These are phyloP conservation scores for Callipepla squamata DNA, from an alignment of 2,113 vertebrate genomes.

Conservation along the genomic window DNA sequence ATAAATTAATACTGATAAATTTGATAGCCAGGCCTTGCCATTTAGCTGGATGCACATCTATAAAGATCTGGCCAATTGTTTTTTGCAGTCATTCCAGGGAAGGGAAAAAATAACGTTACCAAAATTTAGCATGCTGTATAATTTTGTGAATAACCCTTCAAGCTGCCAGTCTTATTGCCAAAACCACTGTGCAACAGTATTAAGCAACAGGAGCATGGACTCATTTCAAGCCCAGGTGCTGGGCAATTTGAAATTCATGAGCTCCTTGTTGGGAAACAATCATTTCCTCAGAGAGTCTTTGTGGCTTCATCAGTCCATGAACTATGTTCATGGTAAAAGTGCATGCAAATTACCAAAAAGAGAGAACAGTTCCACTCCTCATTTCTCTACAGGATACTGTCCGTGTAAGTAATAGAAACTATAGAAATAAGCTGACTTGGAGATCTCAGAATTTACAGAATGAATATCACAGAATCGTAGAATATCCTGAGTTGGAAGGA, in stretches of 20 bases:
- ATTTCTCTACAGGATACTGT: constrained; percentile 13
- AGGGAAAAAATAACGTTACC: constrained; percentile 6
- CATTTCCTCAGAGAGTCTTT: constrained; percentile 61
- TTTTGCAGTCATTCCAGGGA: constrained; percentile 43
- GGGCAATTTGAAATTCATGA: constrained; percentile 74
- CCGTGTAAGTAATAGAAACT: neutral
- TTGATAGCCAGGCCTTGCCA: constrained; percentile 6
- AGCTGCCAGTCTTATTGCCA: constrained; percentile 71
- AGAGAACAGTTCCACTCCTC: neutral
- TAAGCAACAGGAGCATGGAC: constrained; percentile 69
- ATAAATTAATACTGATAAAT: constrained; percentile 50
- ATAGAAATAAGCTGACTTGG: neutral
- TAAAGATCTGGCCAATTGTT: constrained; percentile 57
- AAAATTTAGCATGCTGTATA: constrained; percentile 67
- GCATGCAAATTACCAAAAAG: constrained; percentile 38
- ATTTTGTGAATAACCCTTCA: constrained; percentile 75
- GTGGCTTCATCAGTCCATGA: constrained; percentile 56
- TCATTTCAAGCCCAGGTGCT: constrained; percentile 77
- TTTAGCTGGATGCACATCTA: constrained; percentile 60
- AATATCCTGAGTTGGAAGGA: neutral
- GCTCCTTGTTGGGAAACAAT: constrained; percentile 76
- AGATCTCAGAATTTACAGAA: neutral
- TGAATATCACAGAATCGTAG: neutral
- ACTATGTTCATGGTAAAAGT: constrained; percentile 31
- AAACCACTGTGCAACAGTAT: constrained; percentile 39